A percentile compares a stretch with the other conserved stretches of the same genome.
Evolutionary conservation across 2,113 vertebrate genomes (phyloP).

Genomic region (Scomber japonicus): DNA sequence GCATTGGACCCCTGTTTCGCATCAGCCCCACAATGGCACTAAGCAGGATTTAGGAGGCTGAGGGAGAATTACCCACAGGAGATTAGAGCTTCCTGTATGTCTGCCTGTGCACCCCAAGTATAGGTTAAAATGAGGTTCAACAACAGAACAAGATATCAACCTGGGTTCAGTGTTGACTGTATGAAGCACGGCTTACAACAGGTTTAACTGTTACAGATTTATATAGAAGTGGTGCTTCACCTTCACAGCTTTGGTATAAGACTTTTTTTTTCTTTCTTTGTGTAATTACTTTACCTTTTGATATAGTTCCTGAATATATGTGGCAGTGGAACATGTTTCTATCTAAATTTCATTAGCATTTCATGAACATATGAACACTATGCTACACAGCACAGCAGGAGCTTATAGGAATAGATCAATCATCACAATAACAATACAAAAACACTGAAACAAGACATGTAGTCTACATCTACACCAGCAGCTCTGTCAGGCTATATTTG

Average conservation of each 20-base stretch:
- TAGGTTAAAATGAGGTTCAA: slow-evolving; percentile 72
- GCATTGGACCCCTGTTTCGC: slow-evolving; percentile 69
- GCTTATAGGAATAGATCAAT: background rate
- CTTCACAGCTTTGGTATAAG: background rate
- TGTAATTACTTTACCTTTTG: no score
- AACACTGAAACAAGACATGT: background rate
- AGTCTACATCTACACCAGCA: no score
- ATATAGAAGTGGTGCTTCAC: background rate
- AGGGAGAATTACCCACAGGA: slow-evolving; percentile 78
- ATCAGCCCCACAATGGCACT: slow-evolving; percentile 79
- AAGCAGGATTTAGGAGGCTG: slow-evolving; percentile 82
- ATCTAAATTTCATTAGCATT: background rate
- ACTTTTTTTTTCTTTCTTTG: background rate
- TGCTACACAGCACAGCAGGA: background rate
- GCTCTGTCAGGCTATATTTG: no score
- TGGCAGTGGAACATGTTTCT: background rate
- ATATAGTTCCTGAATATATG: background rate
- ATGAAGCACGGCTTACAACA: slow-evolving; percentile 16
- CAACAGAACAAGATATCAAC: slow-evolving; percentile 61
- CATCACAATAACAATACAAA: background rate
- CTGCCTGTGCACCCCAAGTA: slow-evolving; percentile 52
- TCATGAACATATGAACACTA: background rate
- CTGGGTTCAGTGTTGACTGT: background rate
- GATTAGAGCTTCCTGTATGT: slow-evolving; percentile 78
- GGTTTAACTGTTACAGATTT: slow-evolving; percentile 14